phyloP scores from a whole-genome alignment of 1,140 invertebrate species.

The Ostrea denselamellosa region DNA sequence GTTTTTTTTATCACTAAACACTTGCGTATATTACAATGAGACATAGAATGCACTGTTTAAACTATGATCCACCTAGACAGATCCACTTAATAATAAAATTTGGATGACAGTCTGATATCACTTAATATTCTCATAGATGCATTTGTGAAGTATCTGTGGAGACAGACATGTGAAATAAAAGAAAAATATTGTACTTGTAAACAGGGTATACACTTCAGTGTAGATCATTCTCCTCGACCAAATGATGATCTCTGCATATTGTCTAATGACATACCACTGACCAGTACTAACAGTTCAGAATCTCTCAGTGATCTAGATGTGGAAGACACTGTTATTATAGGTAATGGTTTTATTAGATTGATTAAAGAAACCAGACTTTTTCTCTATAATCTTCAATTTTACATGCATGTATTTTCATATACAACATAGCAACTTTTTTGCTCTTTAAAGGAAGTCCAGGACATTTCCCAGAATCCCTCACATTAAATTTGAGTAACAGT shows the following conservation, averaged over 20 bases:
- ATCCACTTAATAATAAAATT: too few species aligned
- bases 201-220: conserved; percentile 55
- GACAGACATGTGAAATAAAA: too few species aligned
- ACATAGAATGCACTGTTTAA: too few species aligned
- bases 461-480: conserved; percentile 63
- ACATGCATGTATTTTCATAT: too few species aligned
- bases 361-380: too few species aligned
- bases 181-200: neutral
- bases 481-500: conserved; percentile 69
- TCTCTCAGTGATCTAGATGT: conserved; percentile 47
- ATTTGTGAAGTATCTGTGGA: too few species aligned
- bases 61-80: too few species aligned
- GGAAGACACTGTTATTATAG: conserved; percentile 56
- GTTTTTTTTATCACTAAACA: too few species aligned
- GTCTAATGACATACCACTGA: conserved; percentile 68
- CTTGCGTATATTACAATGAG: too few species aligned
- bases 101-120: too few species aligned
- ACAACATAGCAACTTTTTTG: neutral
- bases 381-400: too few species aligned
- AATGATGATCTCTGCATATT: conserved; percentile 62
- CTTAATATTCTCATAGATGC: too few species aligned
- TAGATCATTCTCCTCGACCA: conserved; percentile 54
- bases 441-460: conserved; percentile 51
- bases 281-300: conserved; percentile 55
- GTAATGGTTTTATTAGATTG: conserved; percentile 42